A percentile compares a stretch with the other conserved stretches of the same genome.
These are phyloP conservation scores for Drosophila mulleri DNA, from an alignment of 2,888 invertebrate genomes.

Conservation along the genomic window DNA sequence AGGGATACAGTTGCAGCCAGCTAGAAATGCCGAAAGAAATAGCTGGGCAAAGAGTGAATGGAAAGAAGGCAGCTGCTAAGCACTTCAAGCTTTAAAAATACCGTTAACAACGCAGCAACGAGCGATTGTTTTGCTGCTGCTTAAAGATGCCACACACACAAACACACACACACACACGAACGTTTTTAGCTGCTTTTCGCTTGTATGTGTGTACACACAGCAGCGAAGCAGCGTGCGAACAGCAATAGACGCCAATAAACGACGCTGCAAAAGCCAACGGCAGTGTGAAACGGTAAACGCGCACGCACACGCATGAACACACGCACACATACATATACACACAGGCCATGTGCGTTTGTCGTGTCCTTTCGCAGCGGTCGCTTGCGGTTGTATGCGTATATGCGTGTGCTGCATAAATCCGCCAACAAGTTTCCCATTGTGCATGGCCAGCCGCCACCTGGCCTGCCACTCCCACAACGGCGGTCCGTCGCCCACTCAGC, in stretches of 20 bases:
- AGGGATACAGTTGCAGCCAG: constrained; percentile 34
- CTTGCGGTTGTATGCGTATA: constrained; percentile 33
- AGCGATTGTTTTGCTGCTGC: constrained; percentile 34
- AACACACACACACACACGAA: constrained; percentile 16
- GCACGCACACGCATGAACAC: constrained; percentile 37
- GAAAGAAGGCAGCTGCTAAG: constrained; percentile 45
- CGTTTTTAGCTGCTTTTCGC: constrained; percentile 9
- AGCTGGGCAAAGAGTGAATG: constrained; percentile 10
- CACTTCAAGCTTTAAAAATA: constrained; percentile 44
- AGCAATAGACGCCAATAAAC: constrained; percentile 71
- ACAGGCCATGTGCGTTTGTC: constrained; percentile 67
- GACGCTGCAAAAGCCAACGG: constrained; percentile 53
- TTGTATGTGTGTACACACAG: constrained; percentile 35
- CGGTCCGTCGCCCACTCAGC: constrained; percentile 28
- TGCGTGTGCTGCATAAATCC: constrained; percentile 74
- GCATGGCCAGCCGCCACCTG: constrained; percentile 58
- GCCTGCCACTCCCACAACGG: constrained; percentile 36
- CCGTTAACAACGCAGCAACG: constrained; percentile 24
- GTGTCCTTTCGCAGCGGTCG: constrained; percentile 52
- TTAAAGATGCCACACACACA: constrained; percentile 52
- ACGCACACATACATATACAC: constrained; percentile 32
- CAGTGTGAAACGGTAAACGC: constrained; percentile 57
- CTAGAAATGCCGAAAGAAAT: constrained; percentile 11
- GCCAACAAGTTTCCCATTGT: constrained; percentile 81
- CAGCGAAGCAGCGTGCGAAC: constrained; percentile 68